These are phyloP conservation scores for Pangasius sanitwongsei DNA, from an alignment of 2,797 vertebrate genomes.

Conservation along the genomic window DNA sequence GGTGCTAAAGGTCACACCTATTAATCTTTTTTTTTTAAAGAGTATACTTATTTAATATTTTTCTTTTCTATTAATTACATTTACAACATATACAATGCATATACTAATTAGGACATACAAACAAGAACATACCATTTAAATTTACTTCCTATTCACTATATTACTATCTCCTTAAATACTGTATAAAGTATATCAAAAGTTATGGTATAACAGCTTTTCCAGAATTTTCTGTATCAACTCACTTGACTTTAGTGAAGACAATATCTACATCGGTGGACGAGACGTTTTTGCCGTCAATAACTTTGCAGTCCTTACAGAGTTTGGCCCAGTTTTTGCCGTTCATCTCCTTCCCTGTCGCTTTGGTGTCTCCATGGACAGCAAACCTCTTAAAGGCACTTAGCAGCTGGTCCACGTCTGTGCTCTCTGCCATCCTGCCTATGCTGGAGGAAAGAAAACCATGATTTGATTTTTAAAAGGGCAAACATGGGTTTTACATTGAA, in stretches of 20 bases:
- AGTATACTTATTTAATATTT: not conserved
- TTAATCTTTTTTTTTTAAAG: not conserved
- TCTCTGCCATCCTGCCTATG: conserved; percentile 81
- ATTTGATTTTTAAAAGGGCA: not conserved
- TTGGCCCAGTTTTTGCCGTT: conserved; percentile 98
- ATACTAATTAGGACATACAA: not conserved
- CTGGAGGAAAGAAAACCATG: conserved; percentile 28
- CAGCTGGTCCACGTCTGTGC: conserved; percentile 78
- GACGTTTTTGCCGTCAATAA: conserved; percentile 85
- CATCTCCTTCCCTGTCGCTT: conserved; percentile 89
- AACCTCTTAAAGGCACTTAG: conserved; percentile 88
- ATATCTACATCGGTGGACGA: conserved; percentile 91
- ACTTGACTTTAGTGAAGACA: conserved; percentile 98
- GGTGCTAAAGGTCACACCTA: not conserved
- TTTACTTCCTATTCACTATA: not conserved
- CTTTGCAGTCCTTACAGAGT: conserved; percentile 95
- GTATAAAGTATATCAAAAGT: not conserved
- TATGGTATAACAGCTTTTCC: too few relatives aligned
- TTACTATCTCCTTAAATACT: not conserved
- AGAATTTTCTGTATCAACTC: conserved; percentile 63
- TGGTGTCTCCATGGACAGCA: conserved; percentile 89
- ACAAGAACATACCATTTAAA: not conserved
- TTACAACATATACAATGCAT: not conserved
- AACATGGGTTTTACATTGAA: not conserved
- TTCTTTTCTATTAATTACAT: not conserved